Evolutionary conservation across 1,140 invertebrate species (phyloP), one percentile per base, ranked within the genome.

Genomic region (Vollenhovia emeryi): DNA sequence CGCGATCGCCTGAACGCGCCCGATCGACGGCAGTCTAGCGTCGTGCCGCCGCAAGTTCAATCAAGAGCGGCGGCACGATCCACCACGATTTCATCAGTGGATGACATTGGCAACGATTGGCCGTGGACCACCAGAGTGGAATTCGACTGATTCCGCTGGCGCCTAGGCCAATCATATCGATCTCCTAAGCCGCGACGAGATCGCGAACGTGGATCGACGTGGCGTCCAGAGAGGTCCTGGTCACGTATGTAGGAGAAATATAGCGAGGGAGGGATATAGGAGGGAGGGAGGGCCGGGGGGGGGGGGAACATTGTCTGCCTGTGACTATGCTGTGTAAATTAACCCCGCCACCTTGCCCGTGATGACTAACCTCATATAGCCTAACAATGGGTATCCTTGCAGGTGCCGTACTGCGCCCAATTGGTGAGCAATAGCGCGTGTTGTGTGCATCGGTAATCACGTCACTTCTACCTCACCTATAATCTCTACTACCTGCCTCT

Each of bases 381-480:
- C 95, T 96, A 96, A 96, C 95, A 95, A 95, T 96, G 95, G 95
- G 95, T 96, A 96, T 95, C 95, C 95, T 96, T 97, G 95, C 97
- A 97, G 96, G 96, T 97, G 96, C 96, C 97, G 96, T 97, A 96
- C 97, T 98, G 97, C 96, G 97, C 97, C 96, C 97, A 97, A 97
- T 96, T 97, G 97, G 97, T 97, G 97, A 98, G 97, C 97, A 97
- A 97, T 97, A 96, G 96, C 96, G 97, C 97, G 97, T 97, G 97
- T 97, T 97, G 97, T 98, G 97, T 97, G 97, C 97, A 97, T 97
- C 97, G 97, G 97, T 98, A 98, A 97, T 96, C 96, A 95, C 96
- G 94, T 95, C 95, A 96, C 95, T 95, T 94, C 93, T 94, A 94
- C 90, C 93, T 94, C 93, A 94, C 93, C 93, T 94, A 94, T 94